phyloP scores from a whole-genome alignment of 1,140 invertebrate genomes.

The Plectus sambesii region DNA sequence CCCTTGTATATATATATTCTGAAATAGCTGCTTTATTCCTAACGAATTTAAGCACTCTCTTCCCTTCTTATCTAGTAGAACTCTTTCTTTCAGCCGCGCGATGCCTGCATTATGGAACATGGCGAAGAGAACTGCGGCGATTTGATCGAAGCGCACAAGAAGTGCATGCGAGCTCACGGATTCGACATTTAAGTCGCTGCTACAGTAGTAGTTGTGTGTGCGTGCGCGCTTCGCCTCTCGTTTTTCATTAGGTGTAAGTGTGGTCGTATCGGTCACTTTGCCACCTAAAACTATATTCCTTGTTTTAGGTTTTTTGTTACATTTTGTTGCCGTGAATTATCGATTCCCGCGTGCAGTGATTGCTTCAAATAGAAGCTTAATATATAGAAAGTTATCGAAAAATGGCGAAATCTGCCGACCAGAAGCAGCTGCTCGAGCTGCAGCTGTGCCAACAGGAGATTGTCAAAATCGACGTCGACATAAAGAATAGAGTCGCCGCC shows the following conservation, averaged over 20 bases:
- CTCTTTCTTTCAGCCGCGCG: slow-evolving; percentile 30
- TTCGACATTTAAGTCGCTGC: slow-evolving; percentile 68
- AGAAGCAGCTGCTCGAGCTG: background rate
- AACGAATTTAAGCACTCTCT: too few species aligned
- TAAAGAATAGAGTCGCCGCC: slow-evolving; percentile 12
- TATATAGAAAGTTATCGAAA: background rate
- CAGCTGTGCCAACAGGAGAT: slow-evolving; percentile 10
- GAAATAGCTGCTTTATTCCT: too few species aligned
- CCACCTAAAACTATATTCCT: slow-evolving; percentile 10
- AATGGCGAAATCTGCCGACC: background rate
- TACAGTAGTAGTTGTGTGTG: slow-evolving; percentile 2
- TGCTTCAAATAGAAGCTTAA: background rate
- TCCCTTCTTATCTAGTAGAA: background rate
- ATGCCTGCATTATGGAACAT: slow-evolving; percentile 66
- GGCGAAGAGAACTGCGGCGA: slow-evolving; percentile 80
- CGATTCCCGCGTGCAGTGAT: background rate
- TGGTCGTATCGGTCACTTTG: background rate
- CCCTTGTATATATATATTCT: too few species aligned
- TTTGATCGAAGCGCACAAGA: slow-evolving; percentile 86
- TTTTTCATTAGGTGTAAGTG: slow-evolving; percentile 11
- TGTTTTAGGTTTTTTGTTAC: slow-evolving; percentile 12
- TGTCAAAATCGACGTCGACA: slow-evolving; percentile 4
- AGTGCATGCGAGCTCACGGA: slow-evolving; percentile 84
- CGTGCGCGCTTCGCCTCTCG: slow-evolving; percentile 3
- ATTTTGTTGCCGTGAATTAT: background rate